phyloP scores from a whole-genome alignment of 2,888 invertebrate species.

The Vanessa cardui region DNA sequence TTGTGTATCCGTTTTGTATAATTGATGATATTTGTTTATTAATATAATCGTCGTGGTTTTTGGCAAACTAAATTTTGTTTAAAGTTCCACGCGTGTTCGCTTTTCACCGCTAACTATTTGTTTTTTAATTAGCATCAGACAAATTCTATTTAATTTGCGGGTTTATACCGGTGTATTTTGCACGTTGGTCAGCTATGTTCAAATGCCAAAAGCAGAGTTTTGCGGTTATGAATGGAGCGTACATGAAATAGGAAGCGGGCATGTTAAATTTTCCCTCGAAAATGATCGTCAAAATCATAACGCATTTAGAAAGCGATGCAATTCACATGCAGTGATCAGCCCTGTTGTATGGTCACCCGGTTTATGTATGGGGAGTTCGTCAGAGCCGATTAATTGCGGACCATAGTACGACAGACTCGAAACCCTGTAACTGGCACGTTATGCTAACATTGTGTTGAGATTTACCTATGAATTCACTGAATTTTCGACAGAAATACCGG shows the following conservation, averaged over 20 bases:
- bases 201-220: constrained; percentile 70
- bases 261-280: constrained; percentile 53
- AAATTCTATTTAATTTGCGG: constrained; percentile 75
- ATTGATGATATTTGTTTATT: constrained; percentile 17
- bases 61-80: constrained; percentile 42
- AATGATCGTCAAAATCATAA: constrained; percentile 61
- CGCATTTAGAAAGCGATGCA: constrained; percentile 49
- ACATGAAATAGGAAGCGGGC: constrained; percentile 54
- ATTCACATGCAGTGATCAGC: constrained; percentile 48
- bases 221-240: constrained; percentile 60
- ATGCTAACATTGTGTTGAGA: constrained; percentile 41
- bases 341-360: constrained; percentile 52
- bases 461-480: constrained; percentile 38
- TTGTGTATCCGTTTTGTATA: too few relatives aligned
- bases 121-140: constrained; percentile 69
- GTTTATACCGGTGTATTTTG: constrained; percentile 58
- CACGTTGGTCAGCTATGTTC: constrained; percentile 60
- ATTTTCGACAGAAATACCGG: constrained; percentile 29
- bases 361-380: constrained; percentile 54
- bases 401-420: constrained; percentile 56
- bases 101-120: constrained; percentile 57
- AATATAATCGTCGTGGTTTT: constrained; percentile 36
- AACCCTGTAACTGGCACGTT: constrained; percentile 49
- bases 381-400: constrained; percentile 65
- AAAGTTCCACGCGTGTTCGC: constrained; percentile 49